A percentile compares a stretch with the other conserved stretches of the same genome.
These are phyloP conservation scores for Hybognathus amarus DNA, from an alignment of 2,797 vertebrate genomes.

Conservation along the genomic window DNA sequence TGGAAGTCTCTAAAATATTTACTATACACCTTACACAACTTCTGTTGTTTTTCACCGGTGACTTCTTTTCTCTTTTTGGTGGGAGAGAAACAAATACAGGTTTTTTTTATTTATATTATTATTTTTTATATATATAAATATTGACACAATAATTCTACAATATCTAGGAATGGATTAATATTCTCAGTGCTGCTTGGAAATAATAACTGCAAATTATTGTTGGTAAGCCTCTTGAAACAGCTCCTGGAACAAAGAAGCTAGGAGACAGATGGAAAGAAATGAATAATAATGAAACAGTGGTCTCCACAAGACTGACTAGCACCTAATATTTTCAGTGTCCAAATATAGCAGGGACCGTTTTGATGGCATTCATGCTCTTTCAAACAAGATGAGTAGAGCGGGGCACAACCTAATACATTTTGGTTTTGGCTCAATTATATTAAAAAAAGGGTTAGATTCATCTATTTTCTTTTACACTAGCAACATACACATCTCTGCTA, in stretches of 20 bases:
- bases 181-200: conserved; percentile 23
- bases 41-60: conserved; percentile 56
- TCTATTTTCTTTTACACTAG: no score
- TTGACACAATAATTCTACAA: background rate
- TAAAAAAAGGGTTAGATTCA: no score
- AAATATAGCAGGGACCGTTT: background rate
- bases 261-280: conserved; percentile 9
- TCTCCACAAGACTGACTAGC: conserved; percentile 16
- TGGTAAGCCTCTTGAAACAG: conserved; percentile 25
- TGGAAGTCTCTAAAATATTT: conserved; percentile 62
- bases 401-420: no score
- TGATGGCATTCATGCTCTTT: background rate
- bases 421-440: no score
- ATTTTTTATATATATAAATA: background rate
- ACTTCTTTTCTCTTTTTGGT: conserved; percentile 40
- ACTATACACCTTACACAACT: conserved; percentile 56
- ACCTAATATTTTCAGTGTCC: background rate
- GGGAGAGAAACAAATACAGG: background rate
- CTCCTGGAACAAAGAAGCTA: background rate
- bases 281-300: conserved; percentile 30
- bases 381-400: background rate
- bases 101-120: background rate
- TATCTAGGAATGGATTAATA: conserved; percentile 31
- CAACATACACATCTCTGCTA: no score
- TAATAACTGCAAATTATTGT: conserved; percentile 30